Evolutionary conservation across 2,888 invertebrate species (phyloP).

Genomic region (Cyclophora albipunctata): DNA sequence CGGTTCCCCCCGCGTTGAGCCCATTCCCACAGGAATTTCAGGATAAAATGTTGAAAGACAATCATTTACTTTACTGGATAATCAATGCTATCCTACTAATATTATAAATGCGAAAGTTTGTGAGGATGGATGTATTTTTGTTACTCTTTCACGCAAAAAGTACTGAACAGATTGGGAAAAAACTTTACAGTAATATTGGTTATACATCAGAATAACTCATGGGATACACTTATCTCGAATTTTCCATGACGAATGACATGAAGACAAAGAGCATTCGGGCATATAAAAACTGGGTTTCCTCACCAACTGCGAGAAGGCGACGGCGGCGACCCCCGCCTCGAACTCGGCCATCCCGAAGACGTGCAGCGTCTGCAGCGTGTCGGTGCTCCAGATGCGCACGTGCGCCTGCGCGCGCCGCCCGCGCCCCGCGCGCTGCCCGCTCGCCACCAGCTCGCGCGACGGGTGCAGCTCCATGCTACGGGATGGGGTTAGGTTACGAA

Average conservation of each 20-base stretch:
- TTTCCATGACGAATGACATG: no score
- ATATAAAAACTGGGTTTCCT: constrained; percentile 13
- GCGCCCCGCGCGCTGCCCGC: constrained; percentile 89
- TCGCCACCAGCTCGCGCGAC: constrained; percentile 89
- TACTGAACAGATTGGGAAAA: no score
- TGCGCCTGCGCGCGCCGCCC: constrained; percentile 91
- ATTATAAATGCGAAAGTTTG: no score
- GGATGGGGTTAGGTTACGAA: not conserved
- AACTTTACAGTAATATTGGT: no score
- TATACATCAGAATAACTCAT: no score
- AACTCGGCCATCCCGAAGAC: constrained; percentile 95
- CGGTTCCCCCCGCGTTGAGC: not conserved
- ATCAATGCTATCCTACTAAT: no score
- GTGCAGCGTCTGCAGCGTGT: constrained; percentile 89
- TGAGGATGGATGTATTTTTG: no score
- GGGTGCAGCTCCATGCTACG: constrained; percentile 91
- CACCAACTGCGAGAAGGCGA: constrained; percentile 92
- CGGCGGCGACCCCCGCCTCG: constrained; percentile 89
- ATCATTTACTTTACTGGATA: no score
- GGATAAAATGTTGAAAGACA: not conserved
- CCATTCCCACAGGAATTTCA: no score
- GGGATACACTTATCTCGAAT: no score
- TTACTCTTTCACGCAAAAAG: no score
- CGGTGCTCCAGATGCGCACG: constrained; percentile 94
- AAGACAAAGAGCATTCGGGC: no score